Conservation (phyloP, 2,888 invertebrate species). For the Lacanobia wlatinum region DNA sequence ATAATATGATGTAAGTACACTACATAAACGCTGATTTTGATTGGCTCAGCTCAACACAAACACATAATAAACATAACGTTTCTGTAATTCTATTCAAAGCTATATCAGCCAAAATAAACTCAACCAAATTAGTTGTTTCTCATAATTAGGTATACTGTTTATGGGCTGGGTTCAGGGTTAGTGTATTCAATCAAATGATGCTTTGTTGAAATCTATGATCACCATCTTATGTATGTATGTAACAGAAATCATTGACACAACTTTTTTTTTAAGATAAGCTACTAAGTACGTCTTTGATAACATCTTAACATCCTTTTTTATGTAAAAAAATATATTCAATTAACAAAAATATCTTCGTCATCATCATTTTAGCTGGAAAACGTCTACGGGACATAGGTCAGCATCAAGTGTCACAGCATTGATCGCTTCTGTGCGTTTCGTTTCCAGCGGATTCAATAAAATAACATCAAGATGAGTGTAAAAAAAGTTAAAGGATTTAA, state of each 20-base stretch:
- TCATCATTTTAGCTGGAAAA: no score
- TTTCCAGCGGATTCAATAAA: no score
- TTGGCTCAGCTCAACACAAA: slow-evolving; percentile 41
- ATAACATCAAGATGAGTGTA: no score
- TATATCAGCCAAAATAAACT: slow-evolving; percentile 40
- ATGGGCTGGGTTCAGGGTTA: slow-evolving; percentile 22
- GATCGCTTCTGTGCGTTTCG: no score
- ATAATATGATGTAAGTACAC: slow-evolving; percentile 46
- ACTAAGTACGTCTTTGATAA: neutral
- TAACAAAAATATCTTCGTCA: no score
- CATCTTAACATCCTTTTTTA: no score
- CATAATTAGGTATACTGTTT: slow-evolving; percentile 29
- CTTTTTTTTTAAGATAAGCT: neutral
- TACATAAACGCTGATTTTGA: slow-evolving; percentile 45
- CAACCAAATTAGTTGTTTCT: slow-evolving; percentile 7
- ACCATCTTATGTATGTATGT: neutral
- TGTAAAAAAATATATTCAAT: no score
- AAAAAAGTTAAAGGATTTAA: neutral
- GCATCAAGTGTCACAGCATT: no score
- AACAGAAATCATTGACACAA: neutral
- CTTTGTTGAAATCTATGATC: neutral
- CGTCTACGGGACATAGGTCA: no score
- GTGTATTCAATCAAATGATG: neutral
- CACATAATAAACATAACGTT: slow-evolving; percentile 33
- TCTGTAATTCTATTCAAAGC: slow-evolving; percentile 26